phyloP scores from a whole-genome alignment of 2,888 invertebrate species.

The Eubasilissa splendida region DNA sequence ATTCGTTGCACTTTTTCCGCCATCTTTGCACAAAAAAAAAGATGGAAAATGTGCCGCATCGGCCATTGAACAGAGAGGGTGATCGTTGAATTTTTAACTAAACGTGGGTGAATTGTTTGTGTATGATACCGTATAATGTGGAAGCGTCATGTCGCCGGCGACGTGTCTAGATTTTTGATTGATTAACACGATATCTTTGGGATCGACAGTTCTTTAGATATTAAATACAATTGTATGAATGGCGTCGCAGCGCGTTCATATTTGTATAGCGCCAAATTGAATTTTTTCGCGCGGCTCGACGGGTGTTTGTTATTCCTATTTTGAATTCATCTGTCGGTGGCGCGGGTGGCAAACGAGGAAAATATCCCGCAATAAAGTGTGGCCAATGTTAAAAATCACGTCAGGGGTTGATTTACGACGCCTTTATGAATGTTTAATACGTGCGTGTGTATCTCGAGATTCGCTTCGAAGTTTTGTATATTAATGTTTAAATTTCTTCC shows the following conservation, averaged over 20 bases:
- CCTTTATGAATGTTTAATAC: too few species aligned
- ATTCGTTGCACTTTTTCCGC: conserved; percentile 34
- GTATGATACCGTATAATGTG: conserved; percentile 28
- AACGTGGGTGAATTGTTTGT: conserved; percentile 39
- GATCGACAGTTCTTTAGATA: conserved; percentile 47
- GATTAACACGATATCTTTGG: conserved; percentile 47
- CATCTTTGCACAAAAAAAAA: conserved; percentile 8
- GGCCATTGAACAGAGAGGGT: neutral
- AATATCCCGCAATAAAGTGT: neutral
- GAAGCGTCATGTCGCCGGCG: conserved; percentile 24
- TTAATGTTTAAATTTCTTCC: too few species aligned
- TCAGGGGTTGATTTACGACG: too few species aligned
- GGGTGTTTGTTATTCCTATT: neutral
- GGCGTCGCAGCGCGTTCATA: conserved; percentile 27
- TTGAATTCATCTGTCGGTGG: neutral
- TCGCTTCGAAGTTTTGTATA: too few species aligned
- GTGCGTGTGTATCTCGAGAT: too few species aligned
- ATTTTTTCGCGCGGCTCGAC: conserved; percentile 34
- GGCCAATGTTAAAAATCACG: neutral
- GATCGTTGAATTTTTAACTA: conserved; percentile 26
- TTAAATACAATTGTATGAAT: conserved; percentile 49
- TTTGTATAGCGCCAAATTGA: conserved; percentile 39
- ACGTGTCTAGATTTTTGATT: conserved; percentile 43
- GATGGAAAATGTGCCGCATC: conserved; percentile 7
- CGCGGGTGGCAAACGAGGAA: conserved; percentile 18